These are phyloP conservation scores for Seriola aureovittata DNA, from an alignment of 2,113 vertebrate species.

Conservation along the genomic window DNA sequence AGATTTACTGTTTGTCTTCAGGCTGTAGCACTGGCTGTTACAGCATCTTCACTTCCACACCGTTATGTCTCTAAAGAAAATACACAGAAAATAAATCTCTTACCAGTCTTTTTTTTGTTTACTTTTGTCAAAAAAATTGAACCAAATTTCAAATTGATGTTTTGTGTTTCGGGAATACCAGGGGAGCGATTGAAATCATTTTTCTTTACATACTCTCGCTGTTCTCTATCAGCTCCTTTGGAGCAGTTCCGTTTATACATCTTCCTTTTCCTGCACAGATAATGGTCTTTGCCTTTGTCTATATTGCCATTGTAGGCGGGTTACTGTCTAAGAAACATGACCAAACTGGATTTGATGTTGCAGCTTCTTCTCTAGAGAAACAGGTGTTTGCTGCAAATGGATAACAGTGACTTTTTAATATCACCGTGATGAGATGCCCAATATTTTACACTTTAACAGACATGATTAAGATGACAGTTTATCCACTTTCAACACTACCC, in stretches of 20 bases:
- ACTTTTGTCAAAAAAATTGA: slow-evolving; percentile 45
- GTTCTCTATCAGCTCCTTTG: slow-evolving; percentile 49
- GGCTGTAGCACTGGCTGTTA: slow-evolving; percentile 82
- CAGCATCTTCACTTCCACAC: slow-evolving; percentile 64
- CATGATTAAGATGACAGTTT: neutral
- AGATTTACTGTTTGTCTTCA: slow-evolving; percentile 59
- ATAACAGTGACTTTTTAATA: slow-evolving; percentile 24
- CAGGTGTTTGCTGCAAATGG: slow-evolving; percentile 15
- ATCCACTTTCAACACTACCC: neutral
- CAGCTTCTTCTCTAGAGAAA: slow-evolving; percentile 31
- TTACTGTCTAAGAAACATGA: slow-evolving; percentile 31
- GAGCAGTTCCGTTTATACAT: slow-evolving; percentile 29
- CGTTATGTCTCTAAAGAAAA: slow-evolving; percentile 52
- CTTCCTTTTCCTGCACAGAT: slow-evolving; percentile 24
- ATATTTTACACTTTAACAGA: neutral
- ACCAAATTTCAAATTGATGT: slow-evolving; percentile 61
- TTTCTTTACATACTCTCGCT: slow-evolving; percentile 46
- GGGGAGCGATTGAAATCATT: slow-evolving; percentile 59
- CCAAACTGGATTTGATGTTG: slow-evolving; percentile 38
- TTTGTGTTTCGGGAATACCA: slow-evolving; percentile 65
- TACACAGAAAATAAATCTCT: slow-evolving; percentile 34
- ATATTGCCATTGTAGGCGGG: slow-evolving; percentile 45
- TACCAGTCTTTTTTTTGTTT: slow-evolving; percentile 54
- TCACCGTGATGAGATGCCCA: neutral
- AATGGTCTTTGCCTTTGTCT: slow-evolving; percentile 39